Evolutionary conservation across 2,888 invertebrate species (phyloP).

Genomic region (Plusia festucae): DNA sequence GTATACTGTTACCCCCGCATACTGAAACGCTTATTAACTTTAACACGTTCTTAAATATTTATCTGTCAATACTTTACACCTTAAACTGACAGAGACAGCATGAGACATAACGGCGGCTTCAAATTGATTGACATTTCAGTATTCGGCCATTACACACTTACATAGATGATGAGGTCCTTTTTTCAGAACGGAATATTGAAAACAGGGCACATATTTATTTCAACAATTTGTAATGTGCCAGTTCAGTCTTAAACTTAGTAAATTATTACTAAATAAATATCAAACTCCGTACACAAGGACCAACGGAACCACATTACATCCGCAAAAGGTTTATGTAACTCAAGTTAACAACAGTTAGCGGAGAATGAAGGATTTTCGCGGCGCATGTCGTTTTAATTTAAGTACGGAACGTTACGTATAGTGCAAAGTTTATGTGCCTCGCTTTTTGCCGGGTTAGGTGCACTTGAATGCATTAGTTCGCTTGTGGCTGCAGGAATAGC

Average conservation of each 20-base stretch:
- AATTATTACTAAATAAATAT: conserved; percentile 2
- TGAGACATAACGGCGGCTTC: too few species aligned
- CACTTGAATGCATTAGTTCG: conserved; percentile 61
- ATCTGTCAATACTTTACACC: too few species aligned
- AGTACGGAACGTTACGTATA: conserved; percentile 49
- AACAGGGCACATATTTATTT: neutral
- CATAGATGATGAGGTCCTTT: too few species aligned
- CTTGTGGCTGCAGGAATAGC: conserved; percentile 26
- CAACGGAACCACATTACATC: neutral
- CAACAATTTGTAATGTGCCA: neutral
- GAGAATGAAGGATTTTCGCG: conserved; percentile 30
- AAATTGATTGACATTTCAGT: too few species aligned
- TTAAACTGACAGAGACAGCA: too few species aligned
- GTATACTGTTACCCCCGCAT: too few species aligned
- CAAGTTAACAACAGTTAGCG: conserved; percentile 22
- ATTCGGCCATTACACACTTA: too few species aligned
- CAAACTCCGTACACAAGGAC: neutral
- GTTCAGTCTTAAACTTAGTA: neutral
- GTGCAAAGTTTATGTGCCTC: conserved; percentile 52
- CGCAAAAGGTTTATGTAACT: conserved; percentile 20
- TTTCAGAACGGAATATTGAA: neutral
- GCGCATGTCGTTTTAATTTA: conserved; percentile 33
- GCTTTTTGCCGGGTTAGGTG: conserved; percentile 55
- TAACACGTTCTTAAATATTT: too few species aligned
- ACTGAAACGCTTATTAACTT: too few species aligned